phyloP scores from a whole-genome alignment of 2,797 vertebrate species.

The Chelon auratus region DNA sequence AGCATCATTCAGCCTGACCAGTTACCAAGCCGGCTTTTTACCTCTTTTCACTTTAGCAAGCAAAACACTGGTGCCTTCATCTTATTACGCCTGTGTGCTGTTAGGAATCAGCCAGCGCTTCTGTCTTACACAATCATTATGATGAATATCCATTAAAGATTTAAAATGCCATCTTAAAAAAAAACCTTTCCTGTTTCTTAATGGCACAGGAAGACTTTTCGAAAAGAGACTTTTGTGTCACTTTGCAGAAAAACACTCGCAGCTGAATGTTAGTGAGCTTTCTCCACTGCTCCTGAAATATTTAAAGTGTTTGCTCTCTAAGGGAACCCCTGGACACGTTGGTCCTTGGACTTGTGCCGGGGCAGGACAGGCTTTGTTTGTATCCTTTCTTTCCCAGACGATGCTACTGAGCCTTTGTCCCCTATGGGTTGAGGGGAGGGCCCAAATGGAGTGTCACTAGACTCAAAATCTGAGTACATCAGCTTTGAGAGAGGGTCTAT shows the following conservation, averaged over 20 bases:
- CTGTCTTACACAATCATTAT: constrained; percentile 16
- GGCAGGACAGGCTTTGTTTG: background rate
- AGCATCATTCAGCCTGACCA: constrained; percentile 36
- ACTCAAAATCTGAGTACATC: no score
- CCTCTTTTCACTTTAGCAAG: constrained; percentile 25
- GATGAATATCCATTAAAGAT: constrained; percentile 58
- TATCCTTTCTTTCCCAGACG: no score
- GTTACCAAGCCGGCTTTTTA: constrained; percentile 15
- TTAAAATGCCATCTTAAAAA: constrained; percentile 22
- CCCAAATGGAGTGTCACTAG: no score
- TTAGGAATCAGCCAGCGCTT: background rate
- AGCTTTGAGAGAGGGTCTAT: no score
- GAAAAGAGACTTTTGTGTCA: constrained; percentile 37
- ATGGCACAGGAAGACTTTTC: constrained; percentile 14
- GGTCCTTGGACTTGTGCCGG: background rate
- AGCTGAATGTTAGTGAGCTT: constrained; percentile 34
- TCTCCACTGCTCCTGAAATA: constrained; percentile 60
- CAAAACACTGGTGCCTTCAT: background rate
- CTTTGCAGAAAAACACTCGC: constrained; percentile 33
- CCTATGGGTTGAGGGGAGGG: no score
- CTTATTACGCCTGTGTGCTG: constrained; percentile 2
- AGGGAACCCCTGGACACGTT: constrained; percentile 15
- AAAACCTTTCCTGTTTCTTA: background rate
- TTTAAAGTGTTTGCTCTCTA: constrained; percentile 56
- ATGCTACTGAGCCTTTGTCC: no score